Conservation (phyloP, 2,888 invertebrate species). For the Dryadula phaetusa region DNA sequence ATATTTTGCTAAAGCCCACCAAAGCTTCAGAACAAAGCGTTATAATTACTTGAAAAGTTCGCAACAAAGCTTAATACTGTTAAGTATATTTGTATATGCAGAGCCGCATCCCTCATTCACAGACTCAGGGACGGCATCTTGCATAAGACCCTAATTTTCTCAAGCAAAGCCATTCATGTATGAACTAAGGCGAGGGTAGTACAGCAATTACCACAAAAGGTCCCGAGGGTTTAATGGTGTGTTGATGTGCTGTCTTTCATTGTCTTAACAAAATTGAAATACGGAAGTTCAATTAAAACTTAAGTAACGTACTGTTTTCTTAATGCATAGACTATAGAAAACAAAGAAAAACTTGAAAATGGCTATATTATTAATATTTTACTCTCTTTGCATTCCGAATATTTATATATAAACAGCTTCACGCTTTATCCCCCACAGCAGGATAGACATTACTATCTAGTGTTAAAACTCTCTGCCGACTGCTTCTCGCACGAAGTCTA, state of each 20-base stretch:
- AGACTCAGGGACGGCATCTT: constrained; percentile 37
- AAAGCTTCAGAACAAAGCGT: neutral
- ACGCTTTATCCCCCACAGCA: too few species aligned
- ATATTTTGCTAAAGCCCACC: neutral
- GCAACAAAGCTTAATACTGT: constrained; percentile 7
- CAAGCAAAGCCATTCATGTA: constrained; percentile 45
- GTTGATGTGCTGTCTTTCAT: constrained; percentile 46
- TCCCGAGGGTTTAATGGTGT: constrained; percentile 43
- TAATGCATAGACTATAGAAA: neutral
- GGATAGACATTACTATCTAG: too few species aligned
- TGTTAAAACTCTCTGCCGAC: too few species aligned
- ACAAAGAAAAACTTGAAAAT: too few species aligned
- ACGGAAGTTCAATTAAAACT: constrained; percentile 39
- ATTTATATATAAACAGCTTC: too few species aligned
- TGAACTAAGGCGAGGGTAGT: constrained; percentile 25
- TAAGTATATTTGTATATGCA: constrained; percentile 30
- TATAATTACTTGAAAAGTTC: constrained; percentile 16
- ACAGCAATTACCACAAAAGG: constrained; percentile 43
- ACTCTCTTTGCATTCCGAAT: too few species aligned
- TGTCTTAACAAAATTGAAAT: constrained; percentile 38
- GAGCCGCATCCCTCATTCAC: constrained; percentile 15
- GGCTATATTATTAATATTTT: too few species aligned
- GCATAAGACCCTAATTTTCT: constrained; percentile 50
- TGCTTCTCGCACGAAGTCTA: too few species aligned
- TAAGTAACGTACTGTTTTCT: neutral